Evolutionary conservation across 2,113 vertebrate species (phyloP).

Genomic region (Crotalus tigris): DNA sequence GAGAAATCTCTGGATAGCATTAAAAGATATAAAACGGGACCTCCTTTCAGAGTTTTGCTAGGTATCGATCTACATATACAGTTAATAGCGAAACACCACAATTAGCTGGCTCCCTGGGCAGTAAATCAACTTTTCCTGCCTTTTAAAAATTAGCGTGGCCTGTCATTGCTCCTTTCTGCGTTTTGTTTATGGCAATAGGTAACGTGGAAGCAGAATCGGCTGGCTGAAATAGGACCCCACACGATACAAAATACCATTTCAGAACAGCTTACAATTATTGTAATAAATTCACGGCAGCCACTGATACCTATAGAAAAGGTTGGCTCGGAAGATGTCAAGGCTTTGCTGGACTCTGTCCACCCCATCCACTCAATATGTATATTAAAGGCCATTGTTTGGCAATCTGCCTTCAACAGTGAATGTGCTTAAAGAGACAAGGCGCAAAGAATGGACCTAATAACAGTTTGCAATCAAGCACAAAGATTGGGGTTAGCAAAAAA

Average conservation of each 20-base stretch:
- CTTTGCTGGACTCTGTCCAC: background rate
- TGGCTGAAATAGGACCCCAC: background rate
- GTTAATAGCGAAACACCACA: background rate
- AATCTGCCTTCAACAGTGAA: background rate
- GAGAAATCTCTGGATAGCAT: background rate
- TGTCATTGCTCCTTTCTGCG: background rate
- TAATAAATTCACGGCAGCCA: background rate
- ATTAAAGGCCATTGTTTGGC: background rate
- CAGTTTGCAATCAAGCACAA: background rate
- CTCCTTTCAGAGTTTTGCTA: background rate
- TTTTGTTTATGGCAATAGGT: background rate
- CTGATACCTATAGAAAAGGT: background rate
- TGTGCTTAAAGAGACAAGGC: background rate
- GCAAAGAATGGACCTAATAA: background rate
- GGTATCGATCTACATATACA: background rate
- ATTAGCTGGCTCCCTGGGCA: background rate
- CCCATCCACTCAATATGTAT: background rate
- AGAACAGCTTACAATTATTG: background rate
- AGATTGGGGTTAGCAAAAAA: background rate
- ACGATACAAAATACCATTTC: background rate
- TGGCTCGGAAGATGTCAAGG: too few species aligned
- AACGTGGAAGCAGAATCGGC: background rate
- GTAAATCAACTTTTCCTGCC: background rate
- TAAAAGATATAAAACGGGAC: background rate
- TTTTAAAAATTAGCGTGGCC: background rate